phyloP scores from a whole-genome alignment of 2,888 invertebrate genomes.

The Drymonia ruficornis region DNA sequence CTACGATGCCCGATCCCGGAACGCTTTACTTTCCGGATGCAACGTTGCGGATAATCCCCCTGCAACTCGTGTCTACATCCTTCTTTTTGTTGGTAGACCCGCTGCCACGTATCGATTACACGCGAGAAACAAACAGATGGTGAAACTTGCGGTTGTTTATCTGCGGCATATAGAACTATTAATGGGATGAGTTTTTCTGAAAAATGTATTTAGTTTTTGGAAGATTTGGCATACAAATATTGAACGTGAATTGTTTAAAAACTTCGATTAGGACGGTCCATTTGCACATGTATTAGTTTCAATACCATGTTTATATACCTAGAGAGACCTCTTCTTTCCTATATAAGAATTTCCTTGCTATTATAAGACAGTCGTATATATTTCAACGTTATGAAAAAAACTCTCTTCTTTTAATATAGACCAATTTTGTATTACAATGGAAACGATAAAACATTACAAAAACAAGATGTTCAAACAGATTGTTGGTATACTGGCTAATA shows the following conservation, averaged over 20 bases:
- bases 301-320: no score
- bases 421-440: not conserved
- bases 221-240: not conserved
- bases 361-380: no score
- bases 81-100: not conserved
- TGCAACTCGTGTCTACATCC: not conserved
- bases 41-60: slow-evolving; percentile 3
- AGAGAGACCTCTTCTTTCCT: no score
- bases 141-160: not conserved
- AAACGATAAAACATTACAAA: slow-evolving; percentile 6
- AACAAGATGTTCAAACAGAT: slow-evolving; percentile 1
- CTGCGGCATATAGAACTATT: not conserved
- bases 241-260: not conserved
- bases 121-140: not conserved
- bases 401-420: not conserved
- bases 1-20: not conserved
- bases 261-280: no score
- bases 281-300: no score
- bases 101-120: not conserved
- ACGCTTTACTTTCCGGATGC: slow-evolving; percentile 2
- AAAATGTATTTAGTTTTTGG: not conserved
- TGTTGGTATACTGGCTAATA: slow-evolving; percentile 4
- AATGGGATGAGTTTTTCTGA: not conserved
- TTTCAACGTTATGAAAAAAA: not conserved
- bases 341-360: no score